phyloP scores from a whole-genome alignment of 2,797 vertebrate species.

The Sphenodon punctatus region DNA sequence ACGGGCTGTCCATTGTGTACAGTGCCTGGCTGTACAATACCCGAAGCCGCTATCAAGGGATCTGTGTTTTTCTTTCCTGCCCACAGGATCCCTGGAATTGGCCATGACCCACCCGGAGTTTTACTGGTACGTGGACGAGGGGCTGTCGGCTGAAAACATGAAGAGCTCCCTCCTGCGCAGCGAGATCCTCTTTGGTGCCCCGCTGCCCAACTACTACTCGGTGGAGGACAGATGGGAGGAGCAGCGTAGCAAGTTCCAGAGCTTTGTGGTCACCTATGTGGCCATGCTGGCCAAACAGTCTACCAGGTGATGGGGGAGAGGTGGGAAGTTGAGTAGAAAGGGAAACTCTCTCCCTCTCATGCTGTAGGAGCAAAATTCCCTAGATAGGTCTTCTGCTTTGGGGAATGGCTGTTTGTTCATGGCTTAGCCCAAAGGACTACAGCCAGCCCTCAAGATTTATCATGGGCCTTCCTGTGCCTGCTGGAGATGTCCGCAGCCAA shows the following conservation, averaged over 20 bases:
- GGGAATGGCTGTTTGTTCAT: no score
- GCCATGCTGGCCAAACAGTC: conserved; percentile 92
- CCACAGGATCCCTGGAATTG: conserved; percentile 89
- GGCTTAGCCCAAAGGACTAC: no score
- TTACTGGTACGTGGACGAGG: conserved; percentile 98
- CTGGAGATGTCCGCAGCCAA: no score
- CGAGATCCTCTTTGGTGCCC: conserved; percentile 94
- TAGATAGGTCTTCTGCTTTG: no score
- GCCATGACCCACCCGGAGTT: conserved; percentile 98
- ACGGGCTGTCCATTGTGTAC: no score
- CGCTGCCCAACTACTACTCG: conserved; percentile 91
- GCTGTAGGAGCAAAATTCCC: background rate
- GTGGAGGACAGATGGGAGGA: conserved; percentile 92
- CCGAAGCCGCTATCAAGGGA: background rate
- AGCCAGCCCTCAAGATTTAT: no score
- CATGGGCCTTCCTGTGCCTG: no score
- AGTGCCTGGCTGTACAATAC: no score
- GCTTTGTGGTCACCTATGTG: conserved; percentile 92
- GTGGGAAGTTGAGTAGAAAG: background rate
- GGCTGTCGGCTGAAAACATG: conserved; percentile 86
- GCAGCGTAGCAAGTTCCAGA: conserved; percentile 89
- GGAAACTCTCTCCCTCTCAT: background rate
- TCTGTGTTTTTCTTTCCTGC: background rate
- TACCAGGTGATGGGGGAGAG: conserved; percentile 84
- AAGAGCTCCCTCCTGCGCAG: conserved; percentile 93